Evolutionary conservation across 1,140 invertebrate genomes (phyloP), one percentile per base, ranked within the genome.

Genomic region (Danaus plexippus): DNA sequence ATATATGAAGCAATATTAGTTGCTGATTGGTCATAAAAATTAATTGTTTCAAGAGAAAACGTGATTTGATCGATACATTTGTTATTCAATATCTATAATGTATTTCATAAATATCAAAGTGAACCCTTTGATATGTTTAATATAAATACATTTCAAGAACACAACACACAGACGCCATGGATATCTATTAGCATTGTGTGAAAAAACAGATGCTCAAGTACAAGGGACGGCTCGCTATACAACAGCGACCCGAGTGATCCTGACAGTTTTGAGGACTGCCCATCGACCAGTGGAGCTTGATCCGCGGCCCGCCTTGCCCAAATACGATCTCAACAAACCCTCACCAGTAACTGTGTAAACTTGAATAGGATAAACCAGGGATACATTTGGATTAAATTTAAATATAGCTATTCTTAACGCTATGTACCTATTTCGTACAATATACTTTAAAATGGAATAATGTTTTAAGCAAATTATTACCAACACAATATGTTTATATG

Each of bases 211-310:
- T 51, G 55, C 11, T 46, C 48, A 57, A 57, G 43, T 57, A 57
- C 48, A 57, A 44, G 43, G 18, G 42, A 57, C 32, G 47, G 57
- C 48, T n/a, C 53, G 46, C 22, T 46, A 53, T 54, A 59, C 59
- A 54, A 59, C 55, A 48, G 42, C 52, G 51, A 55, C 57, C 54
- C 64, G 64, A 62, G 60, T 73, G 70, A 66, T 59, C 43, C 50
- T 70, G 70, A 73, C 70, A 73, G 70, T 62, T 70, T 63, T 64
- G 67, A 69, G 59, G 48, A 45, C 48, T 57, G 55, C 46, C 55
- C 55, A 49, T 50, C 22, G 22, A 45, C 55, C 55, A 45, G 22
- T 32, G 7, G 22, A 32, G 22, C 55, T 57, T 43, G 55, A 51
- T 43, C 55, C 43, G n/a, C 7, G 12, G 48, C 22, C 43, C 42